Evolutionary conservation across 2,797 vertebrate species (phyloP), one percentile per base, ranked within the genome.

Genomic region (Rhodeus uyekii): DNA sequence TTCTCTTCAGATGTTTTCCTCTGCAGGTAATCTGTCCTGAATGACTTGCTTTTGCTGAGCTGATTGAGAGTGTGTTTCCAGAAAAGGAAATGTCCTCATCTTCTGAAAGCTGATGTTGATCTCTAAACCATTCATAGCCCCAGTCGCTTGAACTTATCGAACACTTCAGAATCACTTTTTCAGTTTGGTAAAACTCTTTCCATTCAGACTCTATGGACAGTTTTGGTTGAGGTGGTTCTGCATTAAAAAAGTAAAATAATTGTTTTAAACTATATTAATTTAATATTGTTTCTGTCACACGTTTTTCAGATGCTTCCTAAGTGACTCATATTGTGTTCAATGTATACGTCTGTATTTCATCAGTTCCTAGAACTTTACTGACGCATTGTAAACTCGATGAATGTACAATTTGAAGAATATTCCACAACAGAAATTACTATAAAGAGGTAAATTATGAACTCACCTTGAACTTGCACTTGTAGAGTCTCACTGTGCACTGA

Each of bases 131-230:
- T 36, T 42, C 50, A 83, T 85, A 84, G 36, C 7, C 2, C 82
- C 84, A 85, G 13, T 67, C 64, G 39, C 29, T n/a, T 44, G 82
- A 69, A 29, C 34, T 0, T 9, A 72, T 32, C 12, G 18, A 58
- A 73, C 86, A 87, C 27, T 68, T 74, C 73, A 87, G 58, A 38
- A 3, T 83, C 29, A 87, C 67, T 48, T 13, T 73, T 63, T 87
- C 86, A 55, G 18, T 64, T 32, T 60, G 74, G 65, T 80, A 87
- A 27, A 85, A 79, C 5, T 36, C 12, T 19, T 44, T 50, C 82
- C 82, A 83, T 32, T 32, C 0, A 34, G 60, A 75, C 18, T 39
- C 16, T 18, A 42, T 24, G 42, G 5, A 53, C 34, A 67, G 29
- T 39, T 36, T 13, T 27, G 53, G 53, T 58, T 1, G n/a, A 27